Evolutionary conservation across 2,113 vertebrate genomes (phyloP).

Genomic region (Regulus satrapa): DNA sequence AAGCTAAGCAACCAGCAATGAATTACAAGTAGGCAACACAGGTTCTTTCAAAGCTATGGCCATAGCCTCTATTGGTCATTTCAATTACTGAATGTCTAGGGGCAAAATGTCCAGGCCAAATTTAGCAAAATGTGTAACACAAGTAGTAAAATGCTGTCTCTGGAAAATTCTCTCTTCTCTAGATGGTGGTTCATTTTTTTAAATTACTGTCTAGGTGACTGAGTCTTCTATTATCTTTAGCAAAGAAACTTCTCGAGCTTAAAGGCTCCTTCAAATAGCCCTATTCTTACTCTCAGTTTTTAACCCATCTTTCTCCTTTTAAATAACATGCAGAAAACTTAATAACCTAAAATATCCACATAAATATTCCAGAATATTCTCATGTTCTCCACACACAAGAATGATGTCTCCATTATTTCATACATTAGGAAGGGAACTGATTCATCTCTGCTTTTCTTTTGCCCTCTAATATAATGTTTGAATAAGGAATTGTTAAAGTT

Average conservation of each 20-base stretch:
- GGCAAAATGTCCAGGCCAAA: slow-evolving; percentile 10
- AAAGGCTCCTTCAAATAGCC: background rate
- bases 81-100: slow-evolving; percentile 11
- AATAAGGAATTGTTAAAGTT: slow-evolving; percentile 41
- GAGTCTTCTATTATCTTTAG: background rate
- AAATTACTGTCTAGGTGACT: background rate
- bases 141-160: slow-evolving; percentile 27
- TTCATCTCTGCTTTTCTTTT: slow-evolving; percentile 23
- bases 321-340: background rate
- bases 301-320: background rate
- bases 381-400: background rate
- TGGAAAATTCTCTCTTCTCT: background rate
- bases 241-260: background rate
- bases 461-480: slow-evolving; percentile 37
- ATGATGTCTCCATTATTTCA: background rate
- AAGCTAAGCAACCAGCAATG: slow-evolving; percentile 22
- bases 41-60: background rate
- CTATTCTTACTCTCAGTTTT: background rate
- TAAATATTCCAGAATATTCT: background rate
- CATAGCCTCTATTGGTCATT: slow-evolving; percentile 17
- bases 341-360: background rate
- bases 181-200: background rate
- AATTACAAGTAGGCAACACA: slow-evolving; percentile 26
- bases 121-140: slow-evolving; percentile 1
- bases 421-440: background rate